Evolutionary conservation across 2,888 invertebrate species (phyloP), one percentile per base, ranked within the genome.

Genomic region (Margaritifera margaritifera): DNA sequence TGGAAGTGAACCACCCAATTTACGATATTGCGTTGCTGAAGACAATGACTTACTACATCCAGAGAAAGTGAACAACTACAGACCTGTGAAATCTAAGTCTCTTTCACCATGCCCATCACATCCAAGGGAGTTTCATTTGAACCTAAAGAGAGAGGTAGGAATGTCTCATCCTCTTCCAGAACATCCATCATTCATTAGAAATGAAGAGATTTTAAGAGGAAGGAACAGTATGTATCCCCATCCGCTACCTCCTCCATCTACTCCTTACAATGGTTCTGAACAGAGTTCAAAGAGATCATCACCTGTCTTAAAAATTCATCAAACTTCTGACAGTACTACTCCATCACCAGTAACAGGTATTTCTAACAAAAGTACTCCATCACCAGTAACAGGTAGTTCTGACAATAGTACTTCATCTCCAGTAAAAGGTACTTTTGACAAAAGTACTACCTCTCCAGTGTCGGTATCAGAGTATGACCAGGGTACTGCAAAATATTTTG

Each of bases 241-340:
- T 6, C 77, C 77, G 20, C 77, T 74, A 11, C 71, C 77, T 6
- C 76, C 76, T 4, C 76, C 76, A 6, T 72, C 74, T 3, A 77
- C 77, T 6, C 77, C 77, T 2, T 64, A 70, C 64, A 66, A 64
- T 52, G 64, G 66, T 6, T 77, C 77, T 51, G 73, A 71, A 25
- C 64, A 72, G 11, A 61, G 69, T 20, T 68, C 67, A 3, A 64
- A 66, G 27, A 64, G 60, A 19, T 61, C n/a, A n/a, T 50, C 42
- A 54, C 67, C 66, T 15, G 75, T 75, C 52, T 72, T 42, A 11
- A 8, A 42, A 42, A 42, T 42, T 42, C 11, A 42, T 42, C 42
- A 42, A 42, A 11, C 6, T 8, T 42, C 42, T 42, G 42, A 42
- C 42, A 42, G 42, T 42, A 42, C 11, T 42, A 42, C 42, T 42